Evolutionary conservation across 2,888 invertebrate species (phyloP).

Genomic region (Gonocerus acuteangulatus): DNA sequence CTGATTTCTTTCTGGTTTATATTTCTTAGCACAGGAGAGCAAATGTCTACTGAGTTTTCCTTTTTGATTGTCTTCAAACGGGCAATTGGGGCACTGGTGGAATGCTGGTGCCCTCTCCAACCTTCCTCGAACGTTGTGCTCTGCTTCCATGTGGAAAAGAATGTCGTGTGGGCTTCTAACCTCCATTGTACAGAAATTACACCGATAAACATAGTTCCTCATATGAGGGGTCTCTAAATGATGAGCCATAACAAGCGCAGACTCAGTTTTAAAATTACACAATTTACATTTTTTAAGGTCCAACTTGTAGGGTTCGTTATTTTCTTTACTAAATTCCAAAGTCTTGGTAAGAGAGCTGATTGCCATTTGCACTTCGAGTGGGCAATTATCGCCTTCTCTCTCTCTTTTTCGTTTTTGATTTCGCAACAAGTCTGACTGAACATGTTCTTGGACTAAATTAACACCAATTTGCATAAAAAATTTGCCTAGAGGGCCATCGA

Average conservation of each 20-base stretch:
- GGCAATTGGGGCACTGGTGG: conserved; percentile 88
- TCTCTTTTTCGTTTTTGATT: conserved; percentile 78
- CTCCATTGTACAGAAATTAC: conserved; percentile 75
- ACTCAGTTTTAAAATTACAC: conserved; percentile 85
- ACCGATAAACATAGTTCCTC: conserved; percentile 66
- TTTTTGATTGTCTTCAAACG: conserved; percentile 88
- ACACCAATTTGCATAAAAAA: conserved; percentile 87
- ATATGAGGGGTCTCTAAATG: conserved; percentile 87
- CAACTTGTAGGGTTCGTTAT: conserved; percentile 70
- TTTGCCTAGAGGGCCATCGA: conserved; percentile 78
- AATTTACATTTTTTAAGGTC: conserved; percentile 75
- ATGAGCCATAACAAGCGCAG: conserved; percentile 70
- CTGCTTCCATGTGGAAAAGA: conserved; percentile 82
- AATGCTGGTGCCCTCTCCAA: conserved; percentile 77
- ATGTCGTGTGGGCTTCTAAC: conserved; percentile 81
- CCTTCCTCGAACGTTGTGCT: conserved; percentile 75
- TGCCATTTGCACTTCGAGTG: conserved; percentile 60
- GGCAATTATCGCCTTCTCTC: conserved; percentile 58
- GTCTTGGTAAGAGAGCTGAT: conserved; percentile 76
- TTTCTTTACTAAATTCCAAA: conserved; percentile 76
- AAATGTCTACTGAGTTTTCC: conserved; percentile 82
- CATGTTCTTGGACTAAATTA: conserved; percentile 84
- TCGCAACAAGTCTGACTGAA: conserved; percentile 82
- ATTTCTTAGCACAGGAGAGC: conserved; percentile 80
- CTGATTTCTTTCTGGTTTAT: conserved; percentile 76